Evolutionary conservation across 2,797 vertebrate species (phyloP).

Genomic region (Antennarius maculatus): DNA sequence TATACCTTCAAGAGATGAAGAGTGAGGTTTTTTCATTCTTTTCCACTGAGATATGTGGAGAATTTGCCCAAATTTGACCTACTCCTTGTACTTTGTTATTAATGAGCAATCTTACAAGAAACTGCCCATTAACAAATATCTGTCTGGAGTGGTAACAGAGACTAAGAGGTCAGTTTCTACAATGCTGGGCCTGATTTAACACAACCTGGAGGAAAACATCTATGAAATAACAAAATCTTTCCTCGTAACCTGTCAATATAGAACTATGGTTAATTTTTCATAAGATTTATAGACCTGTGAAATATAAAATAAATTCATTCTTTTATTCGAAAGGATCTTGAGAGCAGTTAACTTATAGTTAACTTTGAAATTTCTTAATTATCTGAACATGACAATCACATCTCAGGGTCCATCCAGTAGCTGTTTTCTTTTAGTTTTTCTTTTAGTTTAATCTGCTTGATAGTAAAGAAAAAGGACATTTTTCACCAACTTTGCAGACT

Average conservation of each 20-base stretch:
- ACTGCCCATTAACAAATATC: not conserved
- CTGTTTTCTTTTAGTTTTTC: too few species aligned
- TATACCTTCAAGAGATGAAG: not conserved
- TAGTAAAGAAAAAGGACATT: too few species aligned
- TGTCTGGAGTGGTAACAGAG: not conserved
- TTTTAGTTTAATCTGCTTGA: too few species aligned
- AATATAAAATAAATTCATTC: not conserved
- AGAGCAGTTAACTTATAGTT: too few species aligned
- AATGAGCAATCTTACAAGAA: not conserved
- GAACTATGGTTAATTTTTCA: not conserved
- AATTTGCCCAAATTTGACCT: not conserved
- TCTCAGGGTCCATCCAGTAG: too few species aligned
- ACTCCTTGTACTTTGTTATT: too few species aligned
- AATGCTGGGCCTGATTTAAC: not conserved
- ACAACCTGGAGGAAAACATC: not conserved
- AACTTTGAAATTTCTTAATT: too few species aligned
- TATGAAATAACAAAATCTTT: not conserved
- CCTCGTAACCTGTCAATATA: not conserved
- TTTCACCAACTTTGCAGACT: not conserved
- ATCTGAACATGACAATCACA: too few species aligned
- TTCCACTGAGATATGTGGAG: not conserved
- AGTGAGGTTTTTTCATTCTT: too few species aligned
- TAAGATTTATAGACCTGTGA: not conserved
- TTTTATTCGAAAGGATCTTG: too few species aligned
- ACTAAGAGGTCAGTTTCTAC: too few species aligned